Evolutionary conservation across 2,888 invertebrate species (phyloP), one percentile per base, ranked within the genome.

Genomic region (Ommatoiulus sabulosus): DNA sequence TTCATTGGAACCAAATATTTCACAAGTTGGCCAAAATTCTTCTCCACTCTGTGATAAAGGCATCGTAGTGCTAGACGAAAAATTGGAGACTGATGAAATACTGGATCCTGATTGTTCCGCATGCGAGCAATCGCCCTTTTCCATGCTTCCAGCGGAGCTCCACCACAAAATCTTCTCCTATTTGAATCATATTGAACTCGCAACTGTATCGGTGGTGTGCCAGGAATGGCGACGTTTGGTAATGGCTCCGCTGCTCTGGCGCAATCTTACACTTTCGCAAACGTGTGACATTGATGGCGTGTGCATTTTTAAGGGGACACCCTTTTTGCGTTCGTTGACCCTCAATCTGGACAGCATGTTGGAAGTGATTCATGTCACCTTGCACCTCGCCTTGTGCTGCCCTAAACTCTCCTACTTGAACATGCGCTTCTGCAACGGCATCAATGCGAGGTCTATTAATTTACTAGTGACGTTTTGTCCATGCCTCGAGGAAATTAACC

Each of bases 361-460:
- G 72, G 72, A 72, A 72, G 72, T 72, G 20, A 72, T 72, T 72
- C 72, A 72, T 24, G 72, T 72, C 72, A 72, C 72, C 35, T 43
- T 87, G 24, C 84, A 86, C 15, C 12, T 24, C 10, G 48, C 87
- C 44, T 44, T 89, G 24, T 84, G 85, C 24, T 89, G 89, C 84
- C 17, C 15, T 10, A 20, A 84, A 4, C 80, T 89, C 24, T 15
- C 17, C 20, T 52, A 44, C 15, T 48, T 89, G 24, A 57, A 87
- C 63, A 87, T 89, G 52, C 24, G 46, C 20, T 52, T 87, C 52
- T 89, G 89, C 52, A 44, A 85, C 57, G 89, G 89, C 5, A n/a
- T 89, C 43, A 57, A 17, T 24, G 43, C 52, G 0, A 44, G 44
- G 15, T 20, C 12, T 10, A 85, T 89, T 7, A 35, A 52, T 17